A percentile compares a stretch with the other conserved stretches of the same genome.
These are phyloP conservation scores for Tachyglossus aculeatus DNA, from an alignment of 2,797 vertebrate species.

Conservation along the genomic window DNA sequence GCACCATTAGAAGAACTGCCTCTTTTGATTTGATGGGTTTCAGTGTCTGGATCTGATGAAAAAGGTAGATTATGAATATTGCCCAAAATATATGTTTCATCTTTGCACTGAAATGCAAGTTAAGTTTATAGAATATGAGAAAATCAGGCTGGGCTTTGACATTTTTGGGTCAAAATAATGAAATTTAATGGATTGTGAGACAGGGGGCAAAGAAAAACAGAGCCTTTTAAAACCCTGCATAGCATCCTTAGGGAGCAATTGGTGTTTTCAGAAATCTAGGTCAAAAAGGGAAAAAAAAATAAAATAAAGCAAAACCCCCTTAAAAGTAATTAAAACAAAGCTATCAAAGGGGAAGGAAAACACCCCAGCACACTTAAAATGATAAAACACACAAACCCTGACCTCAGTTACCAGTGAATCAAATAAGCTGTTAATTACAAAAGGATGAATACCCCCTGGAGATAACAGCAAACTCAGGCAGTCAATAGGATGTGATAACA, in stretches of 20 bases:
- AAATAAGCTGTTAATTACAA: constrained; percentile 68
- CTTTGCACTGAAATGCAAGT: neutral
- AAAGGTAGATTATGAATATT: too few relatives aligned
- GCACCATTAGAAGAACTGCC: too few relatives aligned
- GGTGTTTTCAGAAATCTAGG: constrained; percentile 32
- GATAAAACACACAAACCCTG: constrained; percentile 48
- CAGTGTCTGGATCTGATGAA: too few relatives aligned
- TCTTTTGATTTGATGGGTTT: too few relatives aligned
- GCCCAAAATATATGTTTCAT: constrained; percentile 14
- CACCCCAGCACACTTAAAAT: constrained; percentile 38
- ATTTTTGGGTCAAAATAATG: neutral
- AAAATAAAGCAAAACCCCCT: constrained; percentile 48
- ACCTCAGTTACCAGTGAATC: constrained; percentile 54
- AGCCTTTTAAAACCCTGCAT: neutral
- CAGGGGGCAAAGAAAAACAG: neutral
- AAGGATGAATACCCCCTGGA: constrained; percentile 57
- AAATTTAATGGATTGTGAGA: constrained; percentile 16
- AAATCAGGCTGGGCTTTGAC: neutral
- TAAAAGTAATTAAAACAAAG: constrained; percentile 56
- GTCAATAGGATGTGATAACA: constrained; percentile 64
- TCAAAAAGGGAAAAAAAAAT: constrained; percentile 38
- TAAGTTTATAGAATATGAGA: too few relatives aligned
- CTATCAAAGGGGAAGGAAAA: constrained; percentile 45
- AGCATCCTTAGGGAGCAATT: constrained; percentile 3
- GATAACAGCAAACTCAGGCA: constrained; percentile 45